Percentiles rank a stretch among this genome's conserved stretches.
phyloP scores from a whole-genome alignment of 2,888 invertebrate genomes.

The Pristionchus maxplancki region DNA sequence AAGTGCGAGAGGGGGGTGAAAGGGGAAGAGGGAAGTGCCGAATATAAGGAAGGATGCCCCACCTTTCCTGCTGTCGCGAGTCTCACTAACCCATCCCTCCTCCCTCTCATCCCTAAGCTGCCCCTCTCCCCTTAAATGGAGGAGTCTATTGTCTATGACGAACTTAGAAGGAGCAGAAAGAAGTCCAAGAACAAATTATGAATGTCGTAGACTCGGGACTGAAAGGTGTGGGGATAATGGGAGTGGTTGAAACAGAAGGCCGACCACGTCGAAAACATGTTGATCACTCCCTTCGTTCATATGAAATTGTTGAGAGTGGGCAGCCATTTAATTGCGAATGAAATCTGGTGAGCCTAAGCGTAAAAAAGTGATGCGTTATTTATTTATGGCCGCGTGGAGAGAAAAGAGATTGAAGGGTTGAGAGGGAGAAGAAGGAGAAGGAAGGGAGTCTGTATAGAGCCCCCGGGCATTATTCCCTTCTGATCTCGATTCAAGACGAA shows the following conservation, averaged over 20 bases:
- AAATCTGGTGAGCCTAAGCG: conserved; percentile 1
- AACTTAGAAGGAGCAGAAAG: conserved; percentile 4
- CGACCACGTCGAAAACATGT: conserved; percentile 4
- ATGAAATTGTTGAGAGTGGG: conserved; percentile 11
- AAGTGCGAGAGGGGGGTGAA: not conserved
- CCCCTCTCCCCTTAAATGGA: not conserved
- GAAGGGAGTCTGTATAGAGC: conserved; percentile 19
- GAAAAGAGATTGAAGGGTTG: not conserved
- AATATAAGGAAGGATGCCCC: conserved; percentile 11
- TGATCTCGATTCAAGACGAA: not conserved
- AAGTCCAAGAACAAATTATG: conserved; percentile 13
- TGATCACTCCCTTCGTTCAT: not conserved
- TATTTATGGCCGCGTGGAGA: conserved; percentile 4
- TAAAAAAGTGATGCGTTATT: conserved; percentile 32
- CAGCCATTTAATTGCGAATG: not conserved
- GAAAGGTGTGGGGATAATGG: conserved; percentile 18
- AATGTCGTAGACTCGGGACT: not conserved
- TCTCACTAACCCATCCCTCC: not conserved
- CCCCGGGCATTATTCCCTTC: not conserved
- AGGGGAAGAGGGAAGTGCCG: not conserved
- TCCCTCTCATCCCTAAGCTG: not conserved
- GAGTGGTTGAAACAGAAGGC: not conserved
- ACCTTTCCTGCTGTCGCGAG: not conserved
- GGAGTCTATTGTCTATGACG: conserved; percentile 21
- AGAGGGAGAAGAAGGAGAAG: not conserved